Conservation (phyloP, 2,888 invertebrate species). For the Actias luna region DNA sequence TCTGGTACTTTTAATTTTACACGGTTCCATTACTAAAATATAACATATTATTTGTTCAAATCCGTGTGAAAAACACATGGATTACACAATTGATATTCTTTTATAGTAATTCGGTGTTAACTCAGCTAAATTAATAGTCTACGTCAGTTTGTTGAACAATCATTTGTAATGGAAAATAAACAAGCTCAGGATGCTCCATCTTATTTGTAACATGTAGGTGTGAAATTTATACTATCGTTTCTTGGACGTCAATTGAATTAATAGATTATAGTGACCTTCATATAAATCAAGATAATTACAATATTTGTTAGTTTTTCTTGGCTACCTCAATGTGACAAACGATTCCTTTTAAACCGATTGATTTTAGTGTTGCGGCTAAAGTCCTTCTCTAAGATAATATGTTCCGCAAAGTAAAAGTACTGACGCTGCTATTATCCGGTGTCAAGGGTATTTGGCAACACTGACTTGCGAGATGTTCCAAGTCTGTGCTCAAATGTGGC, state of each 20-base stretch:
- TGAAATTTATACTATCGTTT: neutral
- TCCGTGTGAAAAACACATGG: neutral
- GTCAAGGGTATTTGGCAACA: too few species aligned
- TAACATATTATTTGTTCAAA: too few species aligned
- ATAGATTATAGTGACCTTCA: neutral
- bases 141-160: neutral
- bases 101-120: neutral
- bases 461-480: too few species aligned
- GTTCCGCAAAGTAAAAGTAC: too few species aligned
- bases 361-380: too few species aligned
- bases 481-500: too few species aligned
- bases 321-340: neutral
- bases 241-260: neutral
- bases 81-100: neutral
- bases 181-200: neutral
- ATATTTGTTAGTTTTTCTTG: slow-evolving; percentile 6
- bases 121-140: neutral
- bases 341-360: neutral
- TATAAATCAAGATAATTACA: neutral
- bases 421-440: too few species aligned
- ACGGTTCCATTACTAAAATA: too few species aligned
- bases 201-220: neutral
- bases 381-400: too few species aligned
- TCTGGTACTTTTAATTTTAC: too few species aligned
- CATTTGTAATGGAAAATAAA: neutral